phyloP scores from a whole-genome alignment of 1,140 invertebrate species.

The Drosophila mauritiana region DNA sequence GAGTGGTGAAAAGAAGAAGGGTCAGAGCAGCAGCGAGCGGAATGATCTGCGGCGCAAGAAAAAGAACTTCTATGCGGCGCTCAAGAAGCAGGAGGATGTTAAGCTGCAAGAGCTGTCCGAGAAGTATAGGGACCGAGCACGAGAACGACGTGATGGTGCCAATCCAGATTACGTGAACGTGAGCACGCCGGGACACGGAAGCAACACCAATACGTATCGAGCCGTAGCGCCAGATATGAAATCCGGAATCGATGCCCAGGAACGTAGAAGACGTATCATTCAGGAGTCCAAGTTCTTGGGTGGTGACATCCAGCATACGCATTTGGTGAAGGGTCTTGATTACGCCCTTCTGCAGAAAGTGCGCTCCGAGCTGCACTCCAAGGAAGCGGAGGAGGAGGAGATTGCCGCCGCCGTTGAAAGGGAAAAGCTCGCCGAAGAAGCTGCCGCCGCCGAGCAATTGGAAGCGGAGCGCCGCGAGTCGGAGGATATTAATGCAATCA shows the following conservation, averaged over 20 bases:
- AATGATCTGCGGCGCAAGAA: slow-evolving; percentile 91
- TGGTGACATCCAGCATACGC: slow-evolving; percentile 99
- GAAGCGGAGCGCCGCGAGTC: slow-evolving; percentile 71
- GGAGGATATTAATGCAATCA: slow-evolving; percentile 91
- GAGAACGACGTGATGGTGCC: slow-evolving; percentile 95
- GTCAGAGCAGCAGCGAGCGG: slow-evolving; percentile 86
- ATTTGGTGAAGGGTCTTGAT: slow-evolving; percentile 99
- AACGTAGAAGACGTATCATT: slow-evolving; percentile 96
- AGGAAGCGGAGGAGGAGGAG: slow-evolving; percentile 92
- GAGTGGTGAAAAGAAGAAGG: slow-evolving; percentile 82
- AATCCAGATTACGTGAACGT: slow-evolving; percentile 93
- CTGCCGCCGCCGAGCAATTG: slow-evolving; percentile 87
- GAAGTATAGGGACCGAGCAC: slow-evolving; percentile 97
- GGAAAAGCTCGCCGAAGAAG: slow-evolving; percentile 88
- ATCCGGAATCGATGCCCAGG: slow-evolving; percentile 97
- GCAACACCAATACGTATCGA: slow-evolving; percentile 92
- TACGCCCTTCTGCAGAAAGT: slow-evolving; percentile 99
- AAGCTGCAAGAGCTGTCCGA: slow-evolving; percentile 97
- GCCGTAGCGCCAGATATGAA: slow-evolving; percentile 98
- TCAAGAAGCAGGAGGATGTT: slow-evolving; percentile 98
- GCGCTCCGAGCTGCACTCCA: slow-evolving; percentile 91
- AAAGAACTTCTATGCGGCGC: slow-evolving; percentile 96
- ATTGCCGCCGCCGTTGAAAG: slow-evolving; percentile 93
- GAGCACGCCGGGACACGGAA: slow-evolving; percentile 87
- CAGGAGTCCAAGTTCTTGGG: slow-evolving; percentile 99